phyloP scores from a whole-genome alignment of 2,797 vertebrate species.

The Merluccius polli region DNA sequence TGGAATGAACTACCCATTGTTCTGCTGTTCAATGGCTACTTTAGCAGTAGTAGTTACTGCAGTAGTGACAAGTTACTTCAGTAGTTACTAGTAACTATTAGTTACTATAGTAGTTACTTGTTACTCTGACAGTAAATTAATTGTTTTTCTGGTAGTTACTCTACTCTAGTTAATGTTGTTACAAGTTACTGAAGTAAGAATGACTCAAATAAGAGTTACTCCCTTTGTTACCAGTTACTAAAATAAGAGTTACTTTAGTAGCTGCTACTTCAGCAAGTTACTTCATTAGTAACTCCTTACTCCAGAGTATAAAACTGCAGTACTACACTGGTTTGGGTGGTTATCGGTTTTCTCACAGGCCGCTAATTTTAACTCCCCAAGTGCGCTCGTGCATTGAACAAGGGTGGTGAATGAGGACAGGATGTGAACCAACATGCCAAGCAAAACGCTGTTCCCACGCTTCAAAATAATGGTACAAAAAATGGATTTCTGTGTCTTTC shows the following conservation, averaged over 20 bases:
- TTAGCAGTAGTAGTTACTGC: background rate
- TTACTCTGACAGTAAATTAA: no score
- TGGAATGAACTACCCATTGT: background rate
- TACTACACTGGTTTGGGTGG: background rate
- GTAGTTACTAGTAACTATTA: background rate
- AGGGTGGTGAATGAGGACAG: background rate
- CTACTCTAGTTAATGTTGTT: background rate
- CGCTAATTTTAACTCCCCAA: no score
- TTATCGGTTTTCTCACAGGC: background rate
- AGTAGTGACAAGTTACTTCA: no score
- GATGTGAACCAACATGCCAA: background rate
- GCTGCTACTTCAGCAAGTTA: no score
- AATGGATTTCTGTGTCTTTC: background rate
- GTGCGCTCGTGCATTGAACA: background rate
- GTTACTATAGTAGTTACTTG: background rate
- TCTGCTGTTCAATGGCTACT: constrained; percentile 1
- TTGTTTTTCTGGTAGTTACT: no score
- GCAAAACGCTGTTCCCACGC: background rate
- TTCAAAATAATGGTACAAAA: background rate
- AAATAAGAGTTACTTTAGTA: background rate
- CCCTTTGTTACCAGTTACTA: background rate
- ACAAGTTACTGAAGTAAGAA: no score
- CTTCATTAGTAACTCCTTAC: background rate
- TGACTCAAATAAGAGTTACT: background rate
- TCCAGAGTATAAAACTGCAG: background rate